Conservation (phyloP, 2,113 vertebrate species). For the Chionis minor region DNA sequence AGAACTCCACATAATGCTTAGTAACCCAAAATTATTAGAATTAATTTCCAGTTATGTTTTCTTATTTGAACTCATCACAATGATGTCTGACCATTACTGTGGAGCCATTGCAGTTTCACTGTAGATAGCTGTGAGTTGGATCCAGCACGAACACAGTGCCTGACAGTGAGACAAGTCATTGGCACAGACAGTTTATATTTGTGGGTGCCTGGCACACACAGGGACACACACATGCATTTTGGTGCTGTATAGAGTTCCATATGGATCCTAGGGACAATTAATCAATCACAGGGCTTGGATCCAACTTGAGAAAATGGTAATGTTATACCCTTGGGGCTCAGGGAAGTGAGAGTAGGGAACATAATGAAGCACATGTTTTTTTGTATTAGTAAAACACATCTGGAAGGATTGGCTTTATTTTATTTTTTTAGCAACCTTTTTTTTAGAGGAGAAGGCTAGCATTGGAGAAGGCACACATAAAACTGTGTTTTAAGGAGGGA, state of each 20-base stretch:
- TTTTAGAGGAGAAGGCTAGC: neutral
- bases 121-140: neutral
- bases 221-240: neutral
- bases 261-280: neutral
- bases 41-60: neutral
- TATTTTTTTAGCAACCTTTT: neutral
- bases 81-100: neutral
- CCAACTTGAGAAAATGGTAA: neutral
- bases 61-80: neutral
- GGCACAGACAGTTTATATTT: neutral
- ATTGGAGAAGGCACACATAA: no score
- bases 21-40: neutral
- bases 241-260: neutral
- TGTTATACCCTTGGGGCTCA: neutral
- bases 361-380: neutral
- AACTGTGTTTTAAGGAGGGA: neutral
- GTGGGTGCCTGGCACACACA: neutral
- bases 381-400: neutral
- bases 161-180: neutral
- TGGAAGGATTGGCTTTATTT: neutral
- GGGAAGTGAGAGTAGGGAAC: neutral
- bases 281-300: neutral
- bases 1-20: neutral
- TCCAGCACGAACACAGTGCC: fast-evolving
- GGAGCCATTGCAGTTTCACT: neutral